Base-by-base conservation (phyloP, 1,140 invertebrate genomes). In the Camponotus floridanus region DNA sequence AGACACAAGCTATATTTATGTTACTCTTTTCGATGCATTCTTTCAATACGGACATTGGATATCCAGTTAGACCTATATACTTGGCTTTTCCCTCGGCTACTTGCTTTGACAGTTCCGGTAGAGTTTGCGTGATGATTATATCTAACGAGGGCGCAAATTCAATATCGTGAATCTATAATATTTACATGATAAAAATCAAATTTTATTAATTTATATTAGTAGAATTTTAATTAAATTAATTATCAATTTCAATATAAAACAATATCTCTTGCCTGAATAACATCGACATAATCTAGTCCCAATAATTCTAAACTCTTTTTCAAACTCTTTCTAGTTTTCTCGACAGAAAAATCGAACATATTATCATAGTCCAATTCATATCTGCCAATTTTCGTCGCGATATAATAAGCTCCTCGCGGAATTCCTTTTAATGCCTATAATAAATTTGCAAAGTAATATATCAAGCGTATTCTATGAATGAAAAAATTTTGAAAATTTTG, bases 381-480 rank as follows among this genome's bases (percentile, higher is more conserved):
- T 76, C 98, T 96, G 2, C 98, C 98, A 55, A 98, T 96, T 96
- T 99, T 99, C n/a, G 98, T 99, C 13, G 97, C 97, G n/a, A 99
- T 96, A 92, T 98, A 99, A 94, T 98, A 99, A 2, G 97, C 96
- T 87, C 97, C 90, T 39, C 99, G 95, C 0, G 98, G 98, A 80
- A 99, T 95, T 61, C 95, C 96, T 93, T 96, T 95, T 0, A 99
- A 95, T 5, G 98, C 98, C 97, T 97, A 62, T 7, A 71, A 76
- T 87, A 62, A 36, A 85, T n/a, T 73, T 15, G 59, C n/a, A 3
- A 39, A 31, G 36, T 57, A 42, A 70, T 7, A 51, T 26, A 79
- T 21, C 26, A 15, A 21, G 26, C 5, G 2, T 68, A 15, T 31
- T 26, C 26, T 0, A 26, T 26, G 26, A 26, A 26, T 26, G 59